Percentiles rank a stretch among this genome's conserved stretches.
Evolutionary conservation across 2,888 invertebrate genomes (phyloP).

Genomic region (Dromius quadrimaculatus): DNA sequence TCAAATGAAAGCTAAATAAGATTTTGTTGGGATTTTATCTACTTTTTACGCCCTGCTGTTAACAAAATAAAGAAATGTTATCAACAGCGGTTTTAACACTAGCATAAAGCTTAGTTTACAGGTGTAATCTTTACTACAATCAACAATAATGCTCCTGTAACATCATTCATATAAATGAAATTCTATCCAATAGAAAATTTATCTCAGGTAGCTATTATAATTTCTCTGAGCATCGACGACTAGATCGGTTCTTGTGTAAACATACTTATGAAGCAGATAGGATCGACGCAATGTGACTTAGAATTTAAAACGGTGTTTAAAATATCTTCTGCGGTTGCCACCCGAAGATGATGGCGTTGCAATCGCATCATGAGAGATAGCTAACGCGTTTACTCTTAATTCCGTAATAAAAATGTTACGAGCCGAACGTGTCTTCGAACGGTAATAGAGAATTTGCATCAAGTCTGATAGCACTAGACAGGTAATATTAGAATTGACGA

Average conservation of each 20-base stretch:
- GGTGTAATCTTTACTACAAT: conserved; percentile 31
- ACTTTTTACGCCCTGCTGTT: conserved; percentile 27
- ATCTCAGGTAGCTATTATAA: conserved; percentile 28
- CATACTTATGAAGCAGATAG: conserved; percentile 45
- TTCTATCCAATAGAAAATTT: conserved; percentile 5
- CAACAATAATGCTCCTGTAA: conserved; percentile 34
- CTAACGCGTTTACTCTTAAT: conserved; percentile 47
- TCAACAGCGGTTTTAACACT: conserved; percentile 32
- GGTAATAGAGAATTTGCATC: conserved; percentile 51
- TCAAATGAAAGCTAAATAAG: conserved; percentile 27
- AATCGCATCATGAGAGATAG: conserved; percentile 36
- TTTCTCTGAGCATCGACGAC: conserved; percentile 10
- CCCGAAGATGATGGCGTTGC: conserved; percentile 16
- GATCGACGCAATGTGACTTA: conserved; percentile 51
- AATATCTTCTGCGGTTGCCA: conserved; percentile 38
- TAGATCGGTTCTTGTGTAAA: conserved; percentile 40
- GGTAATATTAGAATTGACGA: conserved; percentile 7
- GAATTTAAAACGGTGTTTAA: conserved; percentile 52
- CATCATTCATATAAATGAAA: conserved; percentile 35
- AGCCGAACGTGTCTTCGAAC: conserved; percentile 51
- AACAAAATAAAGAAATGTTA: conserved; percentile 35
- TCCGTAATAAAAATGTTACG: conserved; percentile 52
- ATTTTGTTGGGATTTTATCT: conserved; percentile 17
- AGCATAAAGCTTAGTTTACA: conserved; percentile 37
- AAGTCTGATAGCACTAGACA: conserved; percentile 14